Base-by-base conservation (phyloP, 2,113 vertebrate species). In the Turdus rufiventris region DNA sequence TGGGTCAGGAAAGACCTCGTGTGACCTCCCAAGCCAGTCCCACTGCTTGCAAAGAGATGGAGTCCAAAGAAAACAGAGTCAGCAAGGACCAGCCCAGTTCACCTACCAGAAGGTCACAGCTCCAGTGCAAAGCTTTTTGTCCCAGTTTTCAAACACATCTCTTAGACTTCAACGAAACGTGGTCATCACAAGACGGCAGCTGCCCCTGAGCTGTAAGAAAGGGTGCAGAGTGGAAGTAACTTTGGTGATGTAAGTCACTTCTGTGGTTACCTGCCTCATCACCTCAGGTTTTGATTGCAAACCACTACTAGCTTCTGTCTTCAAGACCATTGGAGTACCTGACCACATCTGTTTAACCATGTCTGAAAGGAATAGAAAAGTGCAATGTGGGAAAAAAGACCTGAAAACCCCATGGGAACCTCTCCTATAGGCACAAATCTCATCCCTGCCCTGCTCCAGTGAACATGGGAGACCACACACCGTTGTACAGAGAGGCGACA, bases 1-100 rank as follows among this genome's bases (percentile, higher is more conserved):
- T 91, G 56, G 71, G 10, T 15, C 14, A 45, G 20, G 21, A 75
- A 54, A 67, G 17, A 36, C 34, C 11, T 81, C 14, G 6, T 1
- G 1, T 33, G 58, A 42, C 5, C 1, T 15, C 6, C 29, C 5
- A 1, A 61, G 19, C 2, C 8, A n/a, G 19, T n/a, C 6, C n/a
- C 28, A 54, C 20, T 18, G 18, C 1, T 1, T 29, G 12, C 16
- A 66, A 51, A 34, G 33, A 67, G 10, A 12, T n/a, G 21, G 12
- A 79, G 4, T 56, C 24, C 34, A 67, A 85, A 70, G 23, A 4
- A 77, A 93, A 58, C 0, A 0, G 48, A 51, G 9, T 40, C 43
- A 75, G 26, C 9, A 63, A 60, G 31, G 10, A 56, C 25, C 42
- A 38, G 7, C 9, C 21, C 65, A 6, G 9, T 79, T 43, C 26